Evolutionary conservation across 2,113 vertebrate species (phyloP), one percentile per base, ranked within the genome.

Genomic region (Coryphaenoides rupestris): DNA sequence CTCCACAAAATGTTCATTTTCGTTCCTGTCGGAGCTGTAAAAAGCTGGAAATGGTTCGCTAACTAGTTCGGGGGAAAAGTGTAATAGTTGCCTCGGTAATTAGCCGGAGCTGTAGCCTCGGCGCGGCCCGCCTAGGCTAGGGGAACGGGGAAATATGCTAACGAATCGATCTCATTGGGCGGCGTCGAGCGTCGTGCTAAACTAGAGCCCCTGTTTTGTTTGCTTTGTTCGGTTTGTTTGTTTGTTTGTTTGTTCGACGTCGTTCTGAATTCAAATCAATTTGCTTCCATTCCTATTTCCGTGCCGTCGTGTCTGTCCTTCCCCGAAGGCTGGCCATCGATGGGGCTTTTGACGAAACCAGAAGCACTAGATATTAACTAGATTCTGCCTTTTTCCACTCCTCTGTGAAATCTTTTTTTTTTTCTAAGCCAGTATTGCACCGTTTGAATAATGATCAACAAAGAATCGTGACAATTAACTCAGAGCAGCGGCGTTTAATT

Each of bases 391-490:
- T 50, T 63, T 19, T 50, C 17, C 19, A 7, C 52, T 60, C 74
- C 63, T 60, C 26, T 68, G 46, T 63, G 62, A 79, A 72, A 65
- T 68, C n/a, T n/a, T n/a, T n/a, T n/a, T n/a, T n/a, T n/a, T n/a
- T n/a, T n/a, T n/a, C n/a, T n/a, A 72, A 21, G 62, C 19, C 21
- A 55, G 19, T 6, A 40, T 83, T 69, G 60, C 79, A 76, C 74
- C 33, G 66, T 70, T 76, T 75, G 81, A 70, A 69, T 75, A 67
- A 81, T 70, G 75, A 79, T 78, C 67, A 75, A 66, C 60, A 69
- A 58, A 68, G 46, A 77, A 70, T 69, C 64, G 21, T 2, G 73
- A 79, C 79, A 86, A 85, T 84, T 78, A 82, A 70, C 62, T 76
- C 69, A 66, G 33, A 70, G 65, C 73, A 74, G 70, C 55, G 66